Conservation (phyloP, 2,888 invertebrate genomes). For the Acanthosepion pharaonis region DNA sequence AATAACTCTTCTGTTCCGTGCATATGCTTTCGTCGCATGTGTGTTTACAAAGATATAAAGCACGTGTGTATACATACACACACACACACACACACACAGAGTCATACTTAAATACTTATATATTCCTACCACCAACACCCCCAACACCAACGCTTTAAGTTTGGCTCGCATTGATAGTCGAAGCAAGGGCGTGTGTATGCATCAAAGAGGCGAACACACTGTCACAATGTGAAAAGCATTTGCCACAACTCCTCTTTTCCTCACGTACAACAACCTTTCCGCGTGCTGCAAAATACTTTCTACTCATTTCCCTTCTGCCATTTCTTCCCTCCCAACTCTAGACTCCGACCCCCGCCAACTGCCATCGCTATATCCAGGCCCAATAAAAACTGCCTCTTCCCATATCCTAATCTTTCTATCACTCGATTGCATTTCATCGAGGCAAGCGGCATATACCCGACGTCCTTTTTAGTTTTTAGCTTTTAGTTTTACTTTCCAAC, state of each 20-base stretch:
- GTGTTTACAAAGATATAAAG: neutral
- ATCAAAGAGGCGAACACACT: neutral
- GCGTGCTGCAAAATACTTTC: neutral
- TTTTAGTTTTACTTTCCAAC: neutral
- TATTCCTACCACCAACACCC: too few relatives aligned
- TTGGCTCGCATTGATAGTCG: too few relatives aligned
- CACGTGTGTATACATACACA: too few relatives aligned
- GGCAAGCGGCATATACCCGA: neutral
- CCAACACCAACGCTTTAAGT: too few relatives aligned
- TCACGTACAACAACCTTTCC: neutral
- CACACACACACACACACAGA: too few relatives aligned
- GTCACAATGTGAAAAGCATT: neutral
- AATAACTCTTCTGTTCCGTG: neutral
- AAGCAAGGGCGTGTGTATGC: neutral
- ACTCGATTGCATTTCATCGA: constrained; percentile 12
- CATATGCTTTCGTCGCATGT: neutral
- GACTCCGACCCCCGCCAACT: neutral
- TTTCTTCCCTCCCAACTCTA: neutral
- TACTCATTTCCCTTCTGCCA: neutral
- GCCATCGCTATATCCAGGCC: neutral
- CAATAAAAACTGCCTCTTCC: constrained; percentile 21
- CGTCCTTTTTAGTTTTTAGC: neutral
- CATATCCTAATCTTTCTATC: constrained; percentile 23
- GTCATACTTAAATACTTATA: too few relatives aligned
- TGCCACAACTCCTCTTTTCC: neutral